A percentile compares a stretch with the other conserved stretches of the same genome.
Evolutionary conservation across 2,113 vertebrate genomes (phyloP).

Genomic region (Paralichthys olivaceus): DNA sequence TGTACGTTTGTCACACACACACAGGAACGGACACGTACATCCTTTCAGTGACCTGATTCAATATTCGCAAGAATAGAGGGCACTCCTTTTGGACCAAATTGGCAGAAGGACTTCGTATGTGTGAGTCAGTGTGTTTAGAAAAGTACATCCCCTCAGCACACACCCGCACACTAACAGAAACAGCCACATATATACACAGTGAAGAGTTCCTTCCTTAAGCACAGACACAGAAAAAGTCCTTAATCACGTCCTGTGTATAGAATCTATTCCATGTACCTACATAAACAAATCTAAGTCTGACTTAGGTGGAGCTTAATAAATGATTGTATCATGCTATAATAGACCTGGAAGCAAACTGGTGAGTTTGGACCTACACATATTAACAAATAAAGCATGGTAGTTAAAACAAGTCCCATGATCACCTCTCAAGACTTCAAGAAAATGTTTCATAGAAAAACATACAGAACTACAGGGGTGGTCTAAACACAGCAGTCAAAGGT

Average conservation of each 20-base stretch:
- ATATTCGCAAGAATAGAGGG: conserved; percentile 39
- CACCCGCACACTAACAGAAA: conserved; percentile 62
- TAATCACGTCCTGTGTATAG: conserved; percentile 64
- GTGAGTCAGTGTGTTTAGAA: conserved; percentile 62
- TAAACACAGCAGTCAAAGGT: conserved; percentile 9
- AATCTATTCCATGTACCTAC: conserved; percentile 14
- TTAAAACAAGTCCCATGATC: neutral
- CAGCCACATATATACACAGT: conserved; percentile 51
- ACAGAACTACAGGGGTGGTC: conserved; percentile 10
- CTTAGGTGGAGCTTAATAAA: neutral
- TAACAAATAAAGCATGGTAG: neutral
- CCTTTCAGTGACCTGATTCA: conserved; percentile 58
- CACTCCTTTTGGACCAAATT: conserved; percentile 35
- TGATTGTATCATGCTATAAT: neutral
- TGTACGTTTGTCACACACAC: conserved; percentile 8
- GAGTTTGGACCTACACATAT: neutral
- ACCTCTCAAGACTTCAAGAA: neutral
- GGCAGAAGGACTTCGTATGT: conserved; percentile 23
- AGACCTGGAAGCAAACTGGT: neutral
- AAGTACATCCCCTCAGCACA: conserved; percentile 67
- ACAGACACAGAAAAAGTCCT: conserved; percentile 47
- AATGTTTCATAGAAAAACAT: neutral
- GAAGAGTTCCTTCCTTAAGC: conserved; percentile 63
- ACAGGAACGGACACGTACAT: conserved; percentile 27
- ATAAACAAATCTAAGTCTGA: conserved; percentile 20